Percentiles rank a stretch among this genome's conserved stretches.
Evolutionary conservation across 1,140 invertebrate species (phyloP).

Genomic region (Bombyx mandarina): DNA sequence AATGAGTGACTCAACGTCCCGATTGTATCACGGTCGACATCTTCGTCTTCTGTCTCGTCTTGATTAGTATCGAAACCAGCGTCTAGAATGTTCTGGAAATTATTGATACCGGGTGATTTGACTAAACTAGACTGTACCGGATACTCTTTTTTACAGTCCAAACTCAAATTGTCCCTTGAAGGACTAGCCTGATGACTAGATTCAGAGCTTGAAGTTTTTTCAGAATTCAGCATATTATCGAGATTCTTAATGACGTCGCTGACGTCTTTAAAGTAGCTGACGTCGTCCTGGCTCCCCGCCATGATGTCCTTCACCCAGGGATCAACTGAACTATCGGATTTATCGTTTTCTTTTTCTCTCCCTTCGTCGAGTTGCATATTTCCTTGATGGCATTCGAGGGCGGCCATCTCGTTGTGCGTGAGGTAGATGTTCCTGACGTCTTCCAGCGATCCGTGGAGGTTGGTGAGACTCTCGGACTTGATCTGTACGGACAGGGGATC

Average conservation of each 20-base stretch:
- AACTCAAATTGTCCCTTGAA: constrained; percentile 53
- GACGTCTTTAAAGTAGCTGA: constrained; percentile 73
- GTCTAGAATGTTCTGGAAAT: constrained; percentile 59
- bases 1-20: constrained; percentile 61
- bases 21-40: constrained; percentile 50
- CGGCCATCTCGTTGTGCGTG: constrained; percentile 50
- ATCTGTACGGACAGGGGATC: constrained; percentile 55
- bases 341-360: constrained; percentile 44
- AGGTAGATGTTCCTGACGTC: constrained; percentile 65
- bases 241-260: constrained; percentile 77
- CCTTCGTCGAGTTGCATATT: constrained; percentile 42
- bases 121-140: constrained; percentile 57
- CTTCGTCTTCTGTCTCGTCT: constrained; percentile 36
- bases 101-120: constrained; percentile 58
- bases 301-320: constrained; percentile 74
- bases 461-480: constrained; percentile 70
- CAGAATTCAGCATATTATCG: constrained; percentile 75
- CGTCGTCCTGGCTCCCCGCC: constrained; percentile 67
- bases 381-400: constrained; percentile 52
- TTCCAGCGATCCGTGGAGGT: constrained; percentile 74
- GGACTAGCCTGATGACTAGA: constrained; percentile 73
- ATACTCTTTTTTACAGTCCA: constrained; percentile 61
- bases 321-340: constrained; percentile 62
- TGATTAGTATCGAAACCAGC: constrained; percentile 34
- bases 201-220: constrained; percentile 74